Conservation (phyloP, 2,113 vertebrate species). For the Microcebus murinus region DNA sequence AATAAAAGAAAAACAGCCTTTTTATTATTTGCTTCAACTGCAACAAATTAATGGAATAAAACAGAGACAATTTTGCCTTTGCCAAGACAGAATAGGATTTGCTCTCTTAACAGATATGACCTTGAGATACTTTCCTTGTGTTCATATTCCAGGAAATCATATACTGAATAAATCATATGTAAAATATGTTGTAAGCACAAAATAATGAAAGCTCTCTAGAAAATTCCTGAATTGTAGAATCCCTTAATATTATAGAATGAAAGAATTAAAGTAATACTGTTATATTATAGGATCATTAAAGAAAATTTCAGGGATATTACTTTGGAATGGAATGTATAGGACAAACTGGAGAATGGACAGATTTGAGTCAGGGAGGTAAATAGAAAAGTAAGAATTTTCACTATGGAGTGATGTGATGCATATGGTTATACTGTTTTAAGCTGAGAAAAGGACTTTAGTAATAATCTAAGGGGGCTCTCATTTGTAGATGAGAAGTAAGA, state of each 20-base stretch:
- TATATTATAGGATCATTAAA: neutral
- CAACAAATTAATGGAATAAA: neutral
- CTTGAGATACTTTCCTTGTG: neutral
- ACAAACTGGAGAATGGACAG: neutral
- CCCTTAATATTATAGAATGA: neutral
- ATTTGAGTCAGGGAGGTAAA: neutral
- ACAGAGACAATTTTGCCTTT: neutral
- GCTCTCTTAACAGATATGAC: neutral
- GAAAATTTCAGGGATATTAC: neutral
- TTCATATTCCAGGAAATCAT: neutral
- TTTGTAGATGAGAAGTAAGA: neutral
- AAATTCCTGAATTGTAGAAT: neutral
- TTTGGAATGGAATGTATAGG: neutral
- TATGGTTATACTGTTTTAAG: neutral
- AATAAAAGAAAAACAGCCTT: conserved; percentile 6
- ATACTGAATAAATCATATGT: neutral
- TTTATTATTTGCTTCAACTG: conserved; percentile 14
- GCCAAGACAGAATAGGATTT: neutral
- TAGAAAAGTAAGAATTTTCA: conserved; percentile 8
- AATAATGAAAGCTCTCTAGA: neutral
- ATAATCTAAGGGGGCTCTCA: neutral
- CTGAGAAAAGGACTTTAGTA: neutral
- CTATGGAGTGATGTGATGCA: neutral
- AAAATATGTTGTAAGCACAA: neutral
- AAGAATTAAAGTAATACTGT: neutral